Evolutionary conservation across 2,113 vertebrate genomes (phyloP).

Genomic region (Trogon melanurus): DNA sequence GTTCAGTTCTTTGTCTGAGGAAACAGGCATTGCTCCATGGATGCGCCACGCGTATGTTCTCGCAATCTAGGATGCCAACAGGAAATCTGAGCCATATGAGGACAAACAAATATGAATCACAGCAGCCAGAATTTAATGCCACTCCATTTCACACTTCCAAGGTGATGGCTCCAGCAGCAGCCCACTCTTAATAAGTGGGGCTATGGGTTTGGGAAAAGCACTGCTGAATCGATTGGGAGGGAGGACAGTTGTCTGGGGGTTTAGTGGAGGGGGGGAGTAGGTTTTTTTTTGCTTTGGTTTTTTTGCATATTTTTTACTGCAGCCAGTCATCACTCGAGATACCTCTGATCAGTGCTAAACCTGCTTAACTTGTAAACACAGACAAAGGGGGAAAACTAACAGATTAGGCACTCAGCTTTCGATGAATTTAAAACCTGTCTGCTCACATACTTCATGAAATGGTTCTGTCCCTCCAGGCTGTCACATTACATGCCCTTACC

Average conservation of each 20-base stretch:
- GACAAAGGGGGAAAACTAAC: neutral
- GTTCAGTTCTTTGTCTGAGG: slow-evolving; percentile 65
- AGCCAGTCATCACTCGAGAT: neutral
- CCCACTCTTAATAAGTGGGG: neutral
- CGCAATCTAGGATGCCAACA: slow-evolving; percentile 69
- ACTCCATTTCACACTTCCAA: slow-evolving; percentile 13
- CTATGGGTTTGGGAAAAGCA: neutral
- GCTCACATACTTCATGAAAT: neutral
- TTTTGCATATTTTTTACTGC: neutral
- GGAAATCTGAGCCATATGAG: slow-evolving; percentile 55
- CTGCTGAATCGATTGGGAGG: neutral
- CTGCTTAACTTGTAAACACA: neutral
- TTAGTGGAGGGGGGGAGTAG: neutral
- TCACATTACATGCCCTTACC: neutral
- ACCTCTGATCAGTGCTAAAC: neutral
- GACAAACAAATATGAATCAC: slow-evolving; percentile 66
- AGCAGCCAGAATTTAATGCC: slow-evolving; percentile 29
- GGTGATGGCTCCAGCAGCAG: neutral
- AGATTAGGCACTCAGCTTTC: neutral
- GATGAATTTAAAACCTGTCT: slow-evolving; percentile 22
- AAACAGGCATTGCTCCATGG: slow-evolving; percentile 4
- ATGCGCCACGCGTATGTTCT: slow-evolving; percentile 36
- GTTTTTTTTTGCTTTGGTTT: neutral
- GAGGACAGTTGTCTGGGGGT: neutral
- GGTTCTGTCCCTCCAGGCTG: neutral